Evolutionary conservation across 2,797 vertebrate genomes (phyloP).

Genomic region (Cirrhinus molitorella): DNA sequence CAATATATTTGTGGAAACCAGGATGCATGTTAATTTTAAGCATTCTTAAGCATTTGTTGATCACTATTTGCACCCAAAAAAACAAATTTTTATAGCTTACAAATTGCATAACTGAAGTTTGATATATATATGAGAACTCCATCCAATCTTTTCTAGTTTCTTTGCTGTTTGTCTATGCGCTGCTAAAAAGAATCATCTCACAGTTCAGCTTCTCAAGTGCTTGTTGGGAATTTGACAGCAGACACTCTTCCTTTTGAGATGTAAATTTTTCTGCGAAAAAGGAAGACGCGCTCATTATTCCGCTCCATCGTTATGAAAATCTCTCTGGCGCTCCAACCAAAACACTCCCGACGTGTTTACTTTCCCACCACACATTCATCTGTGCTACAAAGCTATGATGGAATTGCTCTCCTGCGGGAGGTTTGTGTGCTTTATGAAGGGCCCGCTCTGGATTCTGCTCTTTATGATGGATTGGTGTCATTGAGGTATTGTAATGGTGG

Average conservation of each 20-base stretch:
- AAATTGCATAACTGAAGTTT: background rate
- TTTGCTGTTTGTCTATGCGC: background rate
- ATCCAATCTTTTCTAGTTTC: background rate
- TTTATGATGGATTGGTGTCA: slow-evolving; percentile 56
- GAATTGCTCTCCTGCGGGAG: background rate
- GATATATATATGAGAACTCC: background rate
- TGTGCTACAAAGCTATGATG: background rate
- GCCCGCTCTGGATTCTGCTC: background rate
- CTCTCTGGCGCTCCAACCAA: slow-evolving; percentile 53
- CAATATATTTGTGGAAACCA: background rate
- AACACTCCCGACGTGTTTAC: slow-evolving; percentile 53
- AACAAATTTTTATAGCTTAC: too few species aligned
- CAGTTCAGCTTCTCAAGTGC: slow-evolving; percentile 37
- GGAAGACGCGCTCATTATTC: slow-evolving; percentile 56
- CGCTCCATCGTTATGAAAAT: slow-evolving; percentile 42
- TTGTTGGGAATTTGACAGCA: slow-evolving; percentile 35
- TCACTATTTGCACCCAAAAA: too few species aligned
- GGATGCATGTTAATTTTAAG: background rate
- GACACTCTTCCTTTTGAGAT: slow-evolving; percentile 65
- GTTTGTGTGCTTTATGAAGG: slow-evolving; percentile 8
- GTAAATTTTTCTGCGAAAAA: slow-evolving; percentile 67
- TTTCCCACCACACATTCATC: slow-evolving; percentile 47
- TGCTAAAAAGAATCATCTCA: slow-evolving; percentile 8
- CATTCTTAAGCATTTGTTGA: too few species aligned
- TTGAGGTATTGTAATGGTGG: slow-evolving; percentile 32